These are phyloP conservation scores for Torymus aiolomorphi DNA, from an alignment of 2,888 invertebrate species.

Conservation along the genomic window DNA sequence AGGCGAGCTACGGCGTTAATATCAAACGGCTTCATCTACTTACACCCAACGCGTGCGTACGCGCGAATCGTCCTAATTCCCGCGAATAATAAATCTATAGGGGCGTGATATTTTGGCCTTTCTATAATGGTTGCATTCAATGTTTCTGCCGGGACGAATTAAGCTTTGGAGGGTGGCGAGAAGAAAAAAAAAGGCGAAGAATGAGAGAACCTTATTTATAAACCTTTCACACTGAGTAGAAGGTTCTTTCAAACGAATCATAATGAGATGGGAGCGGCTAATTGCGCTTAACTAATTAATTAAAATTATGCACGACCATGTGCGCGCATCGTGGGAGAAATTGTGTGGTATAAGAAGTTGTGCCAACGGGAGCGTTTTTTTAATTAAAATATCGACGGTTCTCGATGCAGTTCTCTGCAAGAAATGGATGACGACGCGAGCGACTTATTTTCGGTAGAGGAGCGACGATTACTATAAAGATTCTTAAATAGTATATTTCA, in stretches of 20 bases:
- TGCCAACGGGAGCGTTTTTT: background rate
- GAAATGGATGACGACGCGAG: no score
- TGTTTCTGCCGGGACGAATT: slow-evolving; percentile 28
- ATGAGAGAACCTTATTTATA: slow-evolving; percentile 13
- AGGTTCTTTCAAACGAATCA: slow-evolving; percentile 22
- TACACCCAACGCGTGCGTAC: slow-evolving; percentile 9
- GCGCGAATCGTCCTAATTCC: slow-evolving; percentile 36
- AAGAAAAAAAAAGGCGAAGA: background rate
- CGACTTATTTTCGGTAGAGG: no score
- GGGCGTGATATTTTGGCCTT: background rate
- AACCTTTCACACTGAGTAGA: no score
- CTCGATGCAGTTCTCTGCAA: no score
- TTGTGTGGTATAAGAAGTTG: no score
- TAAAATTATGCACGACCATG: background rate
- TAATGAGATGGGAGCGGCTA: slow-evolving; percentile 7
- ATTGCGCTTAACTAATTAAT: slow-evolving; percentile 38
- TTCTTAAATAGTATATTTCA: no score
- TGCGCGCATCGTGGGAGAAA: background rate
- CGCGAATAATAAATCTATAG: slow-evolving; percentile 13
- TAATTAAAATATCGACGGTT: background rate
- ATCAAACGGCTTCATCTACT: slow-evolving; percentile 34
- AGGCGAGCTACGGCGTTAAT: slow-evolving; percentile 28
- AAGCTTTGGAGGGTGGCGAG: slow-evolving; percentile 1
- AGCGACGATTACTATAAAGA: no score
- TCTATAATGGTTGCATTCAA: slow-evolving; percentile 21